A percentile compares a stretch with the other conserved stretches of the same genome.
Conservation (phyloP, 2,888 invertebrate genomes). For the Metalampra italica region DNA sequence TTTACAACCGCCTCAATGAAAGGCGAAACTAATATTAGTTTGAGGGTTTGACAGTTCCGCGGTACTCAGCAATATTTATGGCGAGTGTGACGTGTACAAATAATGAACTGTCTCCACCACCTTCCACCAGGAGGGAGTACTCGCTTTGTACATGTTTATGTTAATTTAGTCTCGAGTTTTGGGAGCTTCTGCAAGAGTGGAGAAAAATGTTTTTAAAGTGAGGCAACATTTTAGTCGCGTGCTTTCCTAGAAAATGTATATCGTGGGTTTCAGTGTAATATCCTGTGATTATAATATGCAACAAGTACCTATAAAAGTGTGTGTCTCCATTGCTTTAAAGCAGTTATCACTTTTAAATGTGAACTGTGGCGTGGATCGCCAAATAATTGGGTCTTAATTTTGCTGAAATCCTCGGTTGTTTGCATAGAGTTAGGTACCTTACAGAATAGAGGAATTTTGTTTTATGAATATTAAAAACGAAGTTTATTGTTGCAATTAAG, state of each 20-base stretch:
- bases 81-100: slow-evolving; percentile 14
- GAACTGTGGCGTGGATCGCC: too few relatives aligned
- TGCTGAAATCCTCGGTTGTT: too few relatives aligned
- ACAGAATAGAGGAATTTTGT: too few relatives aligned
- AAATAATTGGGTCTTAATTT: too few relatives aligned
- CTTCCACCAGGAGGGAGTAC: slow-evolving; percentile 4
- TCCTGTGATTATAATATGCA: too few relatives aligned
- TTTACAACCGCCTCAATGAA: slow-evolving; percentile 50
- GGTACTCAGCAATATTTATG: neutral
- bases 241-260: neutral
- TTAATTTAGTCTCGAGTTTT: neutral
- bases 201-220: neutral
- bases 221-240: neutral
- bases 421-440: too few relatives aligned
- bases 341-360: too few relatives aligned
- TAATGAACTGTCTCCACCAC: slow-evolving; percentile 18
- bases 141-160: neutral
- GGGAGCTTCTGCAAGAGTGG: neutral
- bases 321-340: too few relatives aligned
- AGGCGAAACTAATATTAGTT: slow-evolving; percentile 58
- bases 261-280: too few relatives aligned
- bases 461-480: too few relatives aligned
- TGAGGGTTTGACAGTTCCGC: slow-evolving; percentile 30
- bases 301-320: too few relatives aligned
- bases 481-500: too few relatives aligned